phyloP scores from a whole-genome alignment of 30 jellyfish, hydroid and myxozoan species.

The Pelagia noctiluca region DNA sequence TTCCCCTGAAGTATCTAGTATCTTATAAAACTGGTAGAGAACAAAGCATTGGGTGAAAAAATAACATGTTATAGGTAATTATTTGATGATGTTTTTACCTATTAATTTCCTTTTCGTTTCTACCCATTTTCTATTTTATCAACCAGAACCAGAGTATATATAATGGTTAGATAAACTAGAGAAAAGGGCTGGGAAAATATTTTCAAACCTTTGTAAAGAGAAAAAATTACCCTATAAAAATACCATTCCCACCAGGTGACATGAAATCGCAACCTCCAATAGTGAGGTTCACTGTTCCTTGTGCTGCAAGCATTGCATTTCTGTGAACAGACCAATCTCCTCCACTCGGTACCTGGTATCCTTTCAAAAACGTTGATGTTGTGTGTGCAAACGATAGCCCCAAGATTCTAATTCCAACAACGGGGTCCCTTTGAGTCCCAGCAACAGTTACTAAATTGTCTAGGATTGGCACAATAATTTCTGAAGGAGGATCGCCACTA shows the following conservation, averaged over 20 bases:
- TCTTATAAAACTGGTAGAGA: too few species aligned
- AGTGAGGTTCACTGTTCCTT: conserved; percentile 71
- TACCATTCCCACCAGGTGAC: conserved; percentile 98
- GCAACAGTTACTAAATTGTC: conserved; percentile 56
- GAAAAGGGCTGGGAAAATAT: too few species aligned
- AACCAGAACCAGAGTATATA: too few species aligned
- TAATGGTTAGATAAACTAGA: too few species aligned
- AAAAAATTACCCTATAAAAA: conserved; percentile 81
- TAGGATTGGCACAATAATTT: conserved; percentile 79
- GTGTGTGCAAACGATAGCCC: conserved; percentile 85
- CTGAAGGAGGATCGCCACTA: conserved; percentile 78
- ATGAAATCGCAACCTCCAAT: conserved; percentile 71
- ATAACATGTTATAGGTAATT: too few species aligned
- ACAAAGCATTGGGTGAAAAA: too few species aligned
- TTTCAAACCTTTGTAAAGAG: too few species aligned
- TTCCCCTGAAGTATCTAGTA: too few species aligned
- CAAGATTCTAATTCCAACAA: conserved; percentile 37
- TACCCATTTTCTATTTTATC: too few species aligned
- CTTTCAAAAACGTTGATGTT: conserved; percentile 74
- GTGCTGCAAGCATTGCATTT: conserved; percentile 78
- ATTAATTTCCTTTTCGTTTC: too few species aligned
- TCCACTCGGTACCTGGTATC: conserved; percentile 96
- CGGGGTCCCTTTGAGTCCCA: conserved; percentile 82
- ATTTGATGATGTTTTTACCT: too few species aligned
- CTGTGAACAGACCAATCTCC: conserved; percentile 99